phyloP scores from a whole-genome alignment of 2,888 invertebrate genomes.

The Dasysyrphus tricinctus region DNA sequence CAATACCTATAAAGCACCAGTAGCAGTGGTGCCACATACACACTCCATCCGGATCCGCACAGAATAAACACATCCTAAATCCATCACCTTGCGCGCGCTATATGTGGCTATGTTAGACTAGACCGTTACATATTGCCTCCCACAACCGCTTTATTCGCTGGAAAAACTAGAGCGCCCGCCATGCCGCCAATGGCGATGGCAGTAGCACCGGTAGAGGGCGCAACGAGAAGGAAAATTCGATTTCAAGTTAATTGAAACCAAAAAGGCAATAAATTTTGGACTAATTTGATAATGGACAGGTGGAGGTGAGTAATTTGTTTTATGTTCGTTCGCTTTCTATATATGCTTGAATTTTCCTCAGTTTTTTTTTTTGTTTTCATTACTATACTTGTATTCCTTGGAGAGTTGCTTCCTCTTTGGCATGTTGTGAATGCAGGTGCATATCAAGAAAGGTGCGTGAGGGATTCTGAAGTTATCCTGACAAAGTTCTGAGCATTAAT shows the following conservation, averaged over 20 bases:
- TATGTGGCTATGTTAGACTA: slow-evolving; percentile 42
- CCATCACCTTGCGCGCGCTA: slow-evolving; percentile 61
- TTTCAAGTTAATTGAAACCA: slow-evolving; percentile 75
- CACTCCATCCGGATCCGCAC: slow-evolving; percentile 30
- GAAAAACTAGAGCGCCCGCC: background rate
- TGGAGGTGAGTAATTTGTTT: slow-evolving; percentile 74
- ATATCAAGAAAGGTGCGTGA: background rate
- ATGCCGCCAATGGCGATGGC: background rate
- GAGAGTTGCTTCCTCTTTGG: slow-evolving; percentile 35
- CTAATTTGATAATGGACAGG: slow-evolving; percentile 75
- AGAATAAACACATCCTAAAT: slow-evolving; percentile 69
- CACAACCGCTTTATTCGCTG: background rate
- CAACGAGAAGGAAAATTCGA: slow-evolving; percentile 68
- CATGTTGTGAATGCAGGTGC: background rate
- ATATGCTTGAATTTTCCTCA: slow-evolving; percentile 9
- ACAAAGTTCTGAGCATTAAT: background rate
- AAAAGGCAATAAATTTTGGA: slow-evolving; percentile 75
- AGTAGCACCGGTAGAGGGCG: slow-evolving; percentile 14
- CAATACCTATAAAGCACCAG: background rate
- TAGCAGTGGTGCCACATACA: slow-evolving; percentile 3
- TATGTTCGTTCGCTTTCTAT: slow-evolving; percentile 42
- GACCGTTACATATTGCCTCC: slow-evolving; percentile 32
- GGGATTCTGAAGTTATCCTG: background rate
- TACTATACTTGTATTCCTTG: slow-evolving; percentile 23
- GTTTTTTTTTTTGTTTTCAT: slow-evolving; percentile 19